Evolutionary conservation across 2,797 vertebrate species (phyloP).

Genomic region (Clarias laeviceps): DNA sequence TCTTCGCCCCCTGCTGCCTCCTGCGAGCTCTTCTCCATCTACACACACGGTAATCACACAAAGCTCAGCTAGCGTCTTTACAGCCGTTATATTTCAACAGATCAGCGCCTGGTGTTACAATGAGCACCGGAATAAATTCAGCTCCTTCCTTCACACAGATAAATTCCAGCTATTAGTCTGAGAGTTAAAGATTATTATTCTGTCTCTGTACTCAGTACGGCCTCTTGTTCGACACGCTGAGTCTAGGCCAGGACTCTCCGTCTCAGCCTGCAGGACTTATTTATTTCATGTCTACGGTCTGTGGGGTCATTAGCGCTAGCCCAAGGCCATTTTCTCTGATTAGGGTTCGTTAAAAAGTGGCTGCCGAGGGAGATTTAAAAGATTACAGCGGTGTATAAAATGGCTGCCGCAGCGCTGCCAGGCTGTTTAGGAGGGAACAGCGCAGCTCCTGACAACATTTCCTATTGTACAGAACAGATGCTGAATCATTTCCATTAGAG

Average conservation of each 20-base stretch:
- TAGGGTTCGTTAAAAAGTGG: constrained; percentile 62
- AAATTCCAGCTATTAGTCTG: background rate
- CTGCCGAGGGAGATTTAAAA: constrained; percentile 62
- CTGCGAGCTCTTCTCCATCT: constrained; percentile 72
- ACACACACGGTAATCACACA: background rate
- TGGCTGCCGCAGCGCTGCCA: constrained; percentile 1
- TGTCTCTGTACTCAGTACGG: background rate
- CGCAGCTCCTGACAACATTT: background rate
- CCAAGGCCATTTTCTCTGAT: constrained; percentile 57
- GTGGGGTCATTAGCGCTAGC: constrained; percentile 57
- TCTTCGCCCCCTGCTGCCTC: constrained; percentile 62
- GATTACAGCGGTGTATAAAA: constrained; percentile 36
- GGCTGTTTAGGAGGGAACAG: constrained; percentile 4
- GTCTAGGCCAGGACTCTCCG: background rate
- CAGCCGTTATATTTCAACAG: background rate
- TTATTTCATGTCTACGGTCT: constrained; percentile 34
- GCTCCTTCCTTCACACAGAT: background rate
- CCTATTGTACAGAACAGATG: background rate
- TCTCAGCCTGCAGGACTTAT: constrained; percentile 14
- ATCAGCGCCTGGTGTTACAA: background rate
- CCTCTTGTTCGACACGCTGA: background rate
- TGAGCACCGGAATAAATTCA: background rate
- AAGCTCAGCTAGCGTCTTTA: constrained; percentile 21
- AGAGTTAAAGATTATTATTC: background rate
- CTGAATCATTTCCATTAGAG: background rate